phyloP scores from a whole-genome alignment of 2,113 vertebrate genomes.

The rat (Rattus norvegicus) region DNA sequence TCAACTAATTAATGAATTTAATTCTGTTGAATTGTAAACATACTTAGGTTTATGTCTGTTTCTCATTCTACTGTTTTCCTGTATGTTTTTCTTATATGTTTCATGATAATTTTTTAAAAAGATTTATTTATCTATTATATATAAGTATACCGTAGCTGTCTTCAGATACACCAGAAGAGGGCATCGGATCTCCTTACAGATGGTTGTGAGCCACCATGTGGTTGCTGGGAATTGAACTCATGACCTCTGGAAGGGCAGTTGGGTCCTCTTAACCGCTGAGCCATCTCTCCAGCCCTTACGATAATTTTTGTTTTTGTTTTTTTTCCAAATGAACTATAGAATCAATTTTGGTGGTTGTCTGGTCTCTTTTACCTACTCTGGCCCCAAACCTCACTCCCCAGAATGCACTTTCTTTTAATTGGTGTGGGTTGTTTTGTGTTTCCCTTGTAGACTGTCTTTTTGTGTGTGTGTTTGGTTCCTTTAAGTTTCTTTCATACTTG shows the following conservation, averaged over 20 bases:
- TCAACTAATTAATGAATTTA: neutral
- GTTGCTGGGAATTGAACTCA: no score
- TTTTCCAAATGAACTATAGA: neutral
- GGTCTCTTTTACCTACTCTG: neutral
- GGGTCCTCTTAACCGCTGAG: no score
- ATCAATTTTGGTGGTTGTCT: neutral
- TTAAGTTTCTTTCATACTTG: neutral
- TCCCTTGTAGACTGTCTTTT: neutral
- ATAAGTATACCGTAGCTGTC: no score
- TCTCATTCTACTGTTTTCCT: neutral
- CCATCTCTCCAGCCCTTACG: no score
- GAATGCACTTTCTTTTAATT: neutral
- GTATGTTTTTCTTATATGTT: neutral
- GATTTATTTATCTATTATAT: no score
- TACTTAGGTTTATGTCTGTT: neutral
- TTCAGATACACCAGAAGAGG: no score
- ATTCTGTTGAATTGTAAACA: neutral
- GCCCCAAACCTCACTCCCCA: rapidly evolving
- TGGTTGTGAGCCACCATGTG: no score
- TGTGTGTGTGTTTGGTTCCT: neutral
- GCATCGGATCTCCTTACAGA: no score
- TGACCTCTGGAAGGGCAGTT: no score
- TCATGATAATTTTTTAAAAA: no score
- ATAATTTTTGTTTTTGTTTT: slow-evolving; percentile 3
- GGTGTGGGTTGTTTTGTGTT: neutral